Percentiles rank a stretch among this genome's conserved stretches.
phyloP scores from a whole-genome alignment of 2,888 invertebrate species.

The Leptopilina syphax region DNA sequence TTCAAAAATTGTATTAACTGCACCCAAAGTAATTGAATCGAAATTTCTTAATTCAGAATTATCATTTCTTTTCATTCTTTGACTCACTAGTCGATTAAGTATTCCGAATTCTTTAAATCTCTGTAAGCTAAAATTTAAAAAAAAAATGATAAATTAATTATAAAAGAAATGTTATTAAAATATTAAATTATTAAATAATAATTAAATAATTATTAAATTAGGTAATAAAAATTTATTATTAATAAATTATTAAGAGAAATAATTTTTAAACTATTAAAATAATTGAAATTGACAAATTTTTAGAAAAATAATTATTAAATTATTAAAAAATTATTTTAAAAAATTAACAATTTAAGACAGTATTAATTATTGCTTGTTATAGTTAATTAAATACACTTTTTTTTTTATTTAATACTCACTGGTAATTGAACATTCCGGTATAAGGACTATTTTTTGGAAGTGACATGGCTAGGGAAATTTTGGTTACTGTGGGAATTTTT shows the following conservation, averaged over 20 bases:
- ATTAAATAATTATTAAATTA: too few relatives aligned
- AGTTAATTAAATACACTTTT: too few relatives aligned
- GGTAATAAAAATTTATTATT: not conserved
- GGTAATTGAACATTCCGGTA: not conserved
- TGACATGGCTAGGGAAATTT: not conserved
- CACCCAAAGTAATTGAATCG: not conserved
- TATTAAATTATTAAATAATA: too few relatives aligned
- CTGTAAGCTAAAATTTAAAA: not conserved
- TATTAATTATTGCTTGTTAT: too few relatives aligned
- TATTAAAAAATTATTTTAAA: too few relatives aligned
- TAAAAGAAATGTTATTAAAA: not conserved
- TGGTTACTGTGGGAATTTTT: not conserved
- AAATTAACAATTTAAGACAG: too few relatives aligned
- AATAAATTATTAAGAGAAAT: not conserved
- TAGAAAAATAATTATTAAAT: too few relatives aligned
- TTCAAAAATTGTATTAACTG: not conserved
- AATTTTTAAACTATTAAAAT: too few relatives aligned
- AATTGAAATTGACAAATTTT: too few relatives aligned
- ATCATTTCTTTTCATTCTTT: not conserved
- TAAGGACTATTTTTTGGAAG: slow-evolving; percentile 1
- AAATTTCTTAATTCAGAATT: not conserved
- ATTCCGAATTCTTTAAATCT: not conserved
- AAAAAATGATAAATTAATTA: too few relatives aligned
- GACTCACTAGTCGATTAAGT: not conserved
- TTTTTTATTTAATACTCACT: not conserved